Percentiles rank a stretch among this genome's conserved stretches.
Evolutionary conservation across 2,113 vertebrate genomes (phyloP).

Genomic region (Melanerpes aurifrons): DNA sequence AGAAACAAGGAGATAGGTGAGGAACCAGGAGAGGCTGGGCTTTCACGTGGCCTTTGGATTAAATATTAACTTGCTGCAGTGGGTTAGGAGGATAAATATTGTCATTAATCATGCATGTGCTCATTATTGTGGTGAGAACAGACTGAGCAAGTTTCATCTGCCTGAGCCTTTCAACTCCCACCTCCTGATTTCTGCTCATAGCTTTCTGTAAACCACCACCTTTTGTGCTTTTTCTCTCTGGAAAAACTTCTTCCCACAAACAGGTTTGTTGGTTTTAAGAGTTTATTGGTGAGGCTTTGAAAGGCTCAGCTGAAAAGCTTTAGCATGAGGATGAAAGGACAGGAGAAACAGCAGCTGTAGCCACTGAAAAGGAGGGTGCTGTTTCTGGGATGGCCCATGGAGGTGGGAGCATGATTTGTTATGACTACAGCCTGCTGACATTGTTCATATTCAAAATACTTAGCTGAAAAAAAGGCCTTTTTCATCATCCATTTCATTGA

Average conservation of each 20-base stretch:
- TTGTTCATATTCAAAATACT: background rate
- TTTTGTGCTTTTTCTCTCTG: background rate
- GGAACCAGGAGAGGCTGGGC: background rate
- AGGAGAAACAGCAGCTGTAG: background rate
- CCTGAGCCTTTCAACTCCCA: background rate
- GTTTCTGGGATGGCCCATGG: background rate
- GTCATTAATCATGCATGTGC: conserved; percentile 66
- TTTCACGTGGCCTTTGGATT: conserved; percentile 38
- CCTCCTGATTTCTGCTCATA: background rate
- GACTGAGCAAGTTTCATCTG: background rate
- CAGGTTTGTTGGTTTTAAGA: background rate
- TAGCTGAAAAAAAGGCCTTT: background rate
- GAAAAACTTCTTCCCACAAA: background rate
- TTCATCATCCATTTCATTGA: background rate
- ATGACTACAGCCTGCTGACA: background rate
- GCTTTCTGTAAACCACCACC: background rate
- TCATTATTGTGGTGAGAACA: conserved; percentile 52
- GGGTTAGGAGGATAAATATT: conserved; percentile 59
- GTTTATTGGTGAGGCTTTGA: background rate
- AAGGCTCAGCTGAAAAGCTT: background rate
- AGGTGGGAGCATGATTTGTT: background rate
- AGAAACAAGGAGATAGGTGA: background rate
- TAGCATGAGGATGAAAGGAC: background rate
- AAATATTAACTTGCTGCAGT: conserved; percentile 64
- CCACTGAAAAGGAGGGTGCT: background rate